Evolutionary conservation across 2,797 vertebrate genomes (phyloP).

Genomic region (Lagodon rhomboides): DNA sequence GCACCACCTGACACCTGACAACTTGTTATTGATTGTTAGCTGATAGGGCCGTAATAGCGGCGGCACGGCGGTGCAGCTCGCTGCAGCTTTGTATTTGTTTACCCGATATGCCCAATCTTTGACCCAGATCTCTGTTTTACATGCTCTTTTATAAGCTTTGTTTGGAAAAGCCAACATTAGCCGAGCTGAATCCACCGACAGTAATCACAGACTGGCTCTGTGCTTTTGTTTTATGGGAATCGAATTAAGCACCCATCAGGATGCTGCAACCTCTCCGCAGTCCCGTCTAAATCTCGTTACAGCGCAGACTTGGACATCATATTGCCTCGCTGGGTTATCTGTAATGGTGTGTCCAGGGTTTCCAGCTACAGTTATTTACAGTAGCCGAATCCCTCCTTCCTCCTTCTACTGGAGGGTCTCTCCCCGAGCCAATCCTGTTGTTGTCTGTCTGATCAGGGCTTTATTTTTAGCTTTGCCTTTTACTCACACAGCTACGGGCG

Average conservation of each 20-base stretch:
- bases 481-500: slow-evolving; percentile 42
- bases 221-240: slow-evolving; percentile 42
- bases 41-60: slow-evolving; percentile 33
- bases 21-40: slow-evolving; percentile 49
- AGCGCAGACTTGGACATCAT: slow-evolving; percentile 31
- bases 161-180: slow-evolving; percentile 37
- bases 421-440: slow-evolving; percentile 30
- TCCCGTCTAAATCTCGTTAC: slow-evolving; percentile 43
- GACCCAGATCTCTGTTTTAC: slow-evolving; percentile 31
- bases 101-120: slow-evolving; percentile 15
- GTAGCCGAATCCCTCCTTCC: slow-evolving; percentile 1
- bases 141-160: slow-evolving; percentile 40
- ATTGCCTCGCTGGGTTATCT: slow-evolving; percentile 7
- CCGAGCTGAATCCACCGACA: slow-evolving; percentile 30
- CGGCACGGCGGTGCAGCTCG: background rate
- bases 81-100: slow-evolving; percentile 51
- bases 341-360: slow-evolving; percentile 11
- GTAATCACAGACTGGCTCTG: slow-evolving; percentile 15
- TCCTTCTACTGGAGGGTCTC: background rate
- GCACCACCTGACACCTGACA: slow-evolving; percentile 42
- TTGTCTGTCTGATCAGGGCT: slow-evolving; percentile 43
- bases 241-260: slow-evolving; percentile 49
- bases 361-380: slow-evolving; percentile 18
- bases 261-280: slow-evolving; percentile 42
- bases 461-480: slow-evolving; percentile 61